Base-by-base conservation (phyloP, 2,888 invertebrate species). In the Limulus polyphemus region DNA sequence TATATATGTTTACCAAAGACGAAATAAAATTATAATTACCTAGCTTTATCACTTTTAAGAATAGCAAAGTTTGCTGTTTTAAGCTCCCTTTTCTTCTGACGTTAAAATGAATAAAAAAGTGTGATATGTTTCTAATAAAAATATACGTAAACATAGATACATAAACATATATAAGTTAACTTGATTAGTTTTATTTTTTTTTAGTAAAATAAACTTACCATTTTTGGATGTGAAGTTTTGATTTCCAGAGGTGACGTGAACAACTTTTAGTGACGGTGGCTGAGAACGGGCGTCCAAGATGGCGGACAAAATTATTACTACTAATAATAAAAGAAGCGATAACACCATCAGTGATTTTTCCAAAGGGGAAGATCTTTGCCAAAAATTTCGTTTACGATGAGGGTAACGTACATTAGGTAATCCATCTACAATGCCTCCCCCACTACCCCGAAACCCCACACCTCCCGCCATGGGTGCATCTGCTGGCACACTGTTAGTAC, bases 401-500 rank as follows among this genome's bases (percentile, higher is more conserved):
- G 61, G 62, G 17, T 64, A 64, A 14, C 63, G 55, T 3, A 67
- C 65, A 49, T 65, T 61, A 13, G 63, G 51, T n/a, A 55, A 48
- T 12, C 58, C 49, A 11, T 52, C 50, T 2, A n/a, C 32, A 7
- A 16, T 12, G 11, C 47, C 17, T 7, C 32, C 17, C n/a, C 32
- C 2, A 4, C 13, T 49, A 10, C 49, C 50, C 50, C 58, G 2
- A 47, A 57, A 32, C 11, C 16, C 47, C 17, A 54, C 60, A 55
- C 1, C 62, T 55, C 50, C 62, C 47, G 14, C 67, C 63, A 67
- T 65, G 47, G 68, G 67, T 9, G 67, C 65, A 46, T 70, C 70
- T 13, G 70, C 67, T 4, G 69, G 65, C 63, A 69, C 65, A 59
- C 68, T 69, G 13, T 68, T 63, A 56, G 63, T 69, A 61, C 70